phyloP scores from a whole-genome alignment of 2,888 invertebrate species.

The Sceliomorpha sp. region DNA sequence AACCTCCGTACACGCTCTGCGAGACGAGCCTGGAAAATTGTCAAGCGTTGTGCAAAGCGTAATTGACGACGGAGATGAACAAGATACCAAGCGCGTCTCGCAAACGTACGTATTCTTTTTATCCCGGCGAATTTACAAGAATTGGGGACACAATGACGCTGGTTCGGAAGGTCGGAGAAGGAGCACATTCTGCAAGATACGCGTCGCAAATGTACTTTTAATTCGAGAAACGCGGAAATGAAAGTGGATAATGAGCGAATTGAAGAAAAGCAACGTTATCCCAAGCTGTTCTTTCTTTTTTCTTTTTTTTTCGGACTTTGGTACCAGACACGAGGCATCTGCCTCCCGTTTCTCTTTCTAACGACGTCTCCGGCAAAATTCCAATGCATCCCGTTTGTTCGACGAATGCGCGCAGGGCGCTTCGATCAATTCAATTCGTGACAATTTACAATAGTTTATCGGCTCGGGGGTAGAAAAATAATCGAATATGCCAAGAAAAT shows the following conservation, averaged over 20 bases:
- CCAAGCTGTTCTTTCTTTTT: too few species aligned
- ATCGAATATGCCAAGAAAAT: neutral
- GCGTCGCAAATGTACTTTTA: neutral
- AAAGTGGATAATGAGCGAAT: neutral
- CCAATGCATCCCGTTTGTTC: too few species aligned
- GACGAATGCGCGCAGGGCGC: too few species aligned
- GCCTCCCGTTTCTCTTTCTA: too few species aligned
- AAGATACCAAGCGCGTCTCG: constrained; percentile 3
- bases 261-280: too few species aligned
- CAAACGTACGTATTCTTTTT: constrained; percentile 1
- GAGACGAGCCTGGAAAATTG: constrained; percentile 18
- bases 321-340: too few species aligned
- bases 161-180: neutral
- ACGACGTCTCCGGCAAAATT: too few species aligned
- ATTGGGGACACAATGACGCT: neutral
- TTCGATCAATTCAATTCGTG: too few species aligned
- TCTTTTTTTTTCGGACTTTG: too few species aligned
- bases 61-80: constrained; percentile 17
- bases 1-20: constrained; percentile 10
- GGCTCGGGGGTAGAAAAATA: constrained; percentile 9
- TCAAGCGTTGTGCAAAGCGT: constrained; percentile 20
- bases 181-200: neutral
- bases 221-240: neutral
- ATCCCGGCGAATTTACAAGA: neutral
- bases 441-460: too few species aligned